Base-by-base conservation (phyloP, 1,140 invertebrate genomes). In the Idris sp. region DNA sequence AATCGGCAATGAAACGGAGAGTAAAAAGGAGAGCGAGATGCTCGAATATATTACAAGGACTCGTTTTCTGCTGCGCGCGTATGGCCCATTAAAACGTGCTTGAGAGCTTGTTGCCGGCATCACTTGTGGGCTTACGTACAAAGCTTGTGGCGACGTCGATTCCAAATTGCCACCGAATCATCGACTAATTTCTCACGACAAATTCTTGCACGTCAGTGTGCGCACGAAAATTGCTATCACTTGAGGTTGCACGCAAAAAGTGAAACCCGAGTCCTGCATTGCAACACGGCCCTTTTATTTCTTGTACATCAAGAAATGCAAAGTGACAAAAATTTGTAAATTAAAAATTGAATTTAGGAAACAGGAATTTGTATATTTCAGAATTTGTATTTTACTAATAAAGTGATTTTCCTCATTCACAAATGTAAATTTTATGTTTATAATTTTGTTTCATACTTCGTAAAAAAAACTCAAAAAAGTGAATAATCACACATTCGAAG, bases 21-120 rank as follows among this genome's bases (percentile, higher is more conserved):
- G 35, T 58, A 62, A 76, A 76, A 74, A 71, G 72, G 41, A 28
- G 51, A 28, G 56, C 25, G 22, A 62, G 62, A 73, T 64, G 58
- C 26, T 53, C 68, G 68, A 77, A 77, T 77, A 77, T 59, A 77
- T 77, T 76, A 76, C 44, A n/a, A n/a, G 62, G 68, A 77, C 74
- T 46, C 40, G 74, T 72, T 76, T 76, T n/a, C n/a, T n/a, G n/a
- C n/a, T n/a, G n/a, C n/a, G 65, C 74, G 36, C 41, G 74, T 73
- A 73, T 77, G 68, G 73, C 67, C 67, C 67, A 72, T 72, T 76
- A 76, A 75, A 72, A 72, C 67, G 40, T 33, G 53, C 16, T 22
- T 13, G 19, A n/a, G n/a, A n/a, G 26, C 31, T 74, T 36, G 54
- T 67, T 61, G 18, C 31, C 9, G 43, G 15, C 35, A 26, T 40